Evolutionary conservation across 2,113 vertebrate species (phyloP).

Genomic region (Clarias macrocephalus): DNA sequence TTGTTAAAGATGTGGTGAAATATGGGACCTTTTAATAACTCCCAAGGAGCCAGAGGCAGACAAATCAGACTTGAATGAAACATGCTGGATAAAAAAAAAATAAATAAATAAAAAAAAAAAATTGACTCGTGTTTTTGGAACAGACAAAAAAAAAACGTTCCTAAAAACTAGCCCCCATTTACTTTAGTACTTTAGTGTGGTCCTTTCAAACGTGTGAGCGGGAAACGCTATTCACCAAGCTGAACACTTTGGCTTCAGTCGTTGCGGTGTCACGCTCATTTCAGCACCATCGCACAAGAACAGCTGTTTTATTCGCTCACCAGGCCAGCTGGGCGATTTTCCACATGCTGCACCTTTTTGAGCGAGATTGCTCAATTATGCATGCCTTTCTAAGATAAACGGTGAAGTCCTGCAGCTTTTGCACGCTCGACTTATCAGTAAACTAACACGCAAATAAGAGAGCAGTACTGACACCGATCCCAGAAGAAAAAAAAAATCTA

Average conservation of each 20-base stretch:
- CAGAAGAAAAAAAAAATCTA: neutral
- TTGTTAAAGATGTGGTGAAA: no score
- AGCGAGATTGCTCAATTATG: conserved; percentile 31
- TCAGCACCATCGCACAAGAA: neutral
- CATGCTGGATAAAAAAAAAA: neutral
- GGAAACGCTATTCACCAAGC: no score
- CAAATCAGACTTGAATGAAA: neutral
- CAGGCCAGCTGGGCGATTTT: conserved; percentile 29
- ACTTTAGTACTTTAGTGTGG: neutral
- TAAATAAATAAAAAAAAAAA: no score
- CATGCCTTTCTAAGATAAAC: conserved; percentile 29
- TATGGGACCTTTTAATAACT: neutral
- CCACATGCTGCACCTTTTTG: conserved; percentile 22
- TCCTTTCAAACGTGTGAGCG: neutral
- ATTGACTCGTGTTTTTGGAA: no score
- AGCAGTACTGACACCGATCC: no score
- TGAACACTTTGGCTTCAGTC: neutral
- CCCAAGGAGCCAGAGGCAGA: neutral
- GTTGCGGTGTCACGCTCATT: neutral
- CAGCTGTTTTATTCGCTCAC: conserved; percentile 24
- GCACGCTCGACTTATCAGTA: neutral
- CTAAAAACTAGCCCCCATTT: neutral
- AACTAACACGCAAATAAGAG: neutral
- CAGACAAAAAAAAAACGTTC: no score
- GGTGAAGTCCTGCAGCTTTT: neutral